Percentiles rank a stretch among this genome's conserved stretches.
These are phyloP conservation scores for Lamellibrachia satsuma DNA, from an alignment of 2,888 invertebrate species.

Conservation along the genomic window DNA sequence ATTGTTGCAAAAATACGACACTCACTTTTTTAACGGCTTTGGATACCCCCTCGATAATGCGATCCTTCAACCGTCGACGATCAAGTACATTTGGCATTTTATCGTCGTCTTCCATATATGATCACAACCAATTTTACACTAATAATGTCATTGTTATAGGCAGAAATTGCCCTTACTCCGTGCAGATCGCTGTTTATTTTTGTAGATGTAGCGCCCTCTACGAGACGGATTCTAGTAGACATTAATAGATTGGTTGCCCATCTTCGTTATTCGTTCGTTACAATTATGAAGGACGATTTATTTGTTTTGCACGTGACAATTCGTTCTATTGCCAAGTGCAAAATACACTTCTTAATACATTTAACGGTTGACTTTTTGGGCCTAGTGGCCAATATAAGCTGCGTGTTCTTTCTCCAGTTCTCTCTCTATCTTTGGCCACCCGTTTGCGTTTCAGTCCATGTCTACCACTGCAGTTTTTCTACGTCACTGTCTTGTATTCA, in stretches of 20 bases:
- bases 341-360: too few species aligned
- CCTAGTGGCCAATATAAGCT: too few species aligned
- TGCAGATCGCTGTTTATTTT: background rate
- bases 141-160: background rate
- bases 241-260: background rate
- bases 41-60: constrained; percentile 57
- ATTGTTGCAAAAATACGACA: background rate
- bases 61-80: constrained; percentile 58
- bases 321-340: too few species aligned
- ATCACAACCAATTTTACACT: background rate
- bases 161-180: background rate
- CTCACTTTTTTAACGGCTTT: constrained; percentile 59
- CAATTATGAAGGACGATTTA: background rate
- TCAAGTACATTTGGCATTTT: constrained; percentile 47
- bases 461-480: too few species aligned
- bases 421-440: too few species aligned
- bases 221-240: background rate
- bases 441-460: too few species aligned
- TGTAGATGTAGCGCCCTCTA: background rate
- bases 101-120: constrained; percentile 17
- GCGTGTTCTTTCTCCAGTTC: too few species aligned
- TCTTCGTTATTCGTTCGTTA: background rate
- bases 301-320: too few species aligned
- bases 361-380: too few species aligned
- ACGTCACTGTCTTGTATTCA: too few species aligned